phyloP scores from a whole-genome alignment of 2,113 vertebrate genomes.

The Erythrocercus mccallii region DNA sequence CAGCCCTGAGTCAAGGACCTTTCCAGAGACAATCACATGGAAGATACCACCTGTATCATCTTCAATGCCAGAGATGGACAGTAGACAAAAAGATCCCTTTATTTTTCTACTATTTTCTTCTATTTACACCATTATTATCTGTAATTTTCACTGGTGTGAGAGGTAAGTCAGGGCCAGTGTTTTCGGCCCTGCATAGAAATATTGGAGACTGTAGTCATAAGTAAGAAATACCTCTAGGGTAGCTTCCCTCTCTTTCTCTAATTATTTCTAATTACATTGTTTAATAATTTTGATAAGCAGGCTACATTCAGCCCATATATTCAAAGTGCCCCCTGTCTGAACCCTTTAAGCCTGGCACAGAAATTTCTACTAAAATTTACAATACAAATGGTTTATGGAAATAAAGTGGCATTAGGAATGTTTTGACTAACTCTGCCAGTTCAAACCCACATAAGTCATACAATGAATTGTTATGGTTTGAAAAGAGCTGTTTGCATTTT shows the following conservation, averaged over 20 bases:
- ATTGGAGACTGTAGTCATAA: neutral
- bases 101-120: neutral
- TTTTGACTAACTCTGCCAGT: conserved; percentile 53
- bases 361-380: conserved; percentile 50
- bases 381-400: conserved; percentile 50
- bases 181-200: neutral
- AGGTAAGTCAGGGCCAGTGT: neutral
- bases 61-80: neutral
- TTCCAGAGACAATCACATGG: neutral
- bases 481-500: conserved; percentile 48
- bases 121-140: neutral
- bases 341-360: conserved; percentile 42
- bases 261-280: neutral
- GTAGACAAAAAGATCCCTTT: neutral
- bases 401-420: conserved; percentile 50
- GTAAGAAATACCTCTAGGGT: neutral
- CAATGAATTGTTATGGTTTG: conserved; percentile 43
- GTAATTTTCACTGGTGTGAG: neutral
- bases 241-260: neutral
- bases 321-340: conserved; percentile 5
- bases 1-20: neutral
- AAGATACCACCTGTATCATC: neutral
- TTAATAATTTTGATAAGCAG: neutral
- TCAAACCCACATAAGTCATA: conserved; percentile 52
- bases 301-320: neutral